phyloP scores from a whole-genome alignment of 2,888 invertebrate species.

The Rotaria sp. region DNA sequence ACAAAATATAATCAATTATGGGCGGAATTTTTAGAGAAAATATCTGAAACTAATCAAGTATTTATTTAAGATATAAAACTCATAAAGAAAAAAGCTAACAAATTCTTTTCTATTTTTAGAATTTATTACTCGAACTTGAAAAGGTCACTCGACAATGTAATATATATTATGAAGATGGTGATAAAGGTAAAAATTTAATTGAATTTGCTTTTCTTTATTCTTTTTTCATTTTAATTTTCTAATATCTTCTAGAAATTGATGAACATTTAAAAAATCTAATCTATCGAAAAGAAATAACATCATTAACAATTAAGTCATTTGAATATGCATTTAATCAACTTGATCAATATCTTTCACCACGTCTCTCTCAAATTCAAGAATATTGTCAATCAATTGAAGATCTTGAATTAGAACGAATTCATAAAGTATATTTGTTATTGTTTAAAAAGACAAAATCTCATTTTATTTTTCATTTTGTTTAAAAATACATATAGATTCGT shows the following conservation, averaged over 20 bases:
- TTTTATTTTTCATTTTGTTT: constrained; percentile 29
- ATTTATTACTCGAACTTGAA: not conserved
- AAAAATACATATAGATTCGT: constrained; percentile 45
- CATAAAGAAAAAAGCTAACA: too few species aligned
- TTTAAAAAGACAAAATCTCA: not conserved
- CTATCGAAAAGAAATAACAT: not conserved
- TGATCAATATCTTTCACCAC: not conserved
- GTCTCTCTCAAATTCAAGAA: not conserved
- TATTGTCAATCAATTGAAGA: constrained; percentile 34
- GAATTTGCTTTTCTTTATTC: too few species aligned
- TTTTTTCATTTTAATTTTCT: not conserved
- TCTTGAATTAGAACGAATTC: constrained; percentile 33
- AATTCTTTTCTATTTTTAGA: not conserved
- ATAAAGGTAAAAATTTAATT: not conserved
- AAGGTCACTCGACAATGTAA: not conserved
- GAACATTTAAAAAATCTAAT: not conserved
- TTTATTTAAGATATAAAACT: not conserved
- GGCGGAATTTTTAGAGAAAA: not conserved
- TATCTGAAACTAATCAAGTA: not conserved
- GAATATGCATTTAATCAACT: not conserved
- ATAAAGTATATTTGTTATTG: not conserved
- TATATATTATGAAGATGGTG: not conserved
- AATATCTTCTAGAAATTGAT: not conserved
- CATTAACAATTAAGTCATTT: not conserved
- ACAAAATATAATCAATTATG: not conserved